Evolutionary conservation across 2,797 vertebrate species (phyloP).

Genomic region (Balearica regulorum): DNA sequence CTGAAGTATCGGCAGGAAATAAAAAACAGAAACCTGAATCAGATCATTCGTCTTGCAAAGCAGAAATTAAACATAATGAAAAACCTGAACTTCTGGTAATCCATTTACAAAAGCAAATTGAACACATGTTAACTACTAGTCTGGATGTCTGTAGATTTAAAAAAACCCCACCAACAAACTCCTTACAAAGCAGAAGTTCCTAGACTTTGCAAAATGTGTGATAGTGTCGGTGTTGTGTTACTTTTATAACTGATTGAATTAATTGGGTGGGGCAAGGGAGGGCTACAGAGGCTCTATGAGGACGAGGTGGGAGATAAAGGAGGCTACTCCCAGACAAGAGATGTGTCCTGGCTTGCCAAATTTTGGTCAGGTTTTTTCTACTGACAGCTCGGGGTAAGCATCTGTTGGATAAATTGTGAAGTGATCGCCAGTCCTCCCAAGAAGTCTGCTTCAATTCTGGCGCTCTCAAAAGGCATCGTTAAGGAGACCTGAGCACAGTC

Average conservation of each 20-base stretch:
- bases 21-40: slow-evolving; percentile 50
- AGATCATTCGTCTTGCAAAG: slow-evolving; percentile 32
- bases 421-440: not conserved
- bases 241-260: not conserved
- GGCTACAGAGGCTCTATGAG: not conserved
- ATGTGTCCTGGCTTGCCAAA: not conserved
- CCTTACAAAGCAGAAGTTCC: not conserved
- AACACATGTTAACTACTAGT: slow-evolving; percentile 21
- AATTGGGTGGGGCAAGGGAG: not conserved
- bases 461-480: not conserved
- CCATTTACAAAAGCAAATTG: slow-evolving; percentile 32
- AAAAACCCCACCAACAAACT: not conserved
- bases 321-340: not conserved
- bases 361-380: not conserved
- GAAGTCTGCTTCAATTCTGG: slow-evolving; percentile 39
- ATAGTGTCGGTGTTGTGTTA: rapidly evolving
- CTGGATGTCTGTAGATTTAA: not conserved
- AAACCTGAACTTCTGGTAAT: slow-evolving; percentile 45
- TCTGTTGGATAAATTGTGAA: slow-evolving; percentile 49
- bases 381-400: not conserved
- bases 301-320: not conserved
- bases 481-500: slow-evolving; percentile 7
- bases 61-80: slow-evolving; percentile 30
- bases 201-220: not conserved
- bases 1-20: slow-evolving; percentile 27